Percentiles rank a stretch among this genome's conserved stretches.
phyloP scores from a whole-genome alignment of 2,113 vertebrate species.

The Proteles cristata region DNA sequence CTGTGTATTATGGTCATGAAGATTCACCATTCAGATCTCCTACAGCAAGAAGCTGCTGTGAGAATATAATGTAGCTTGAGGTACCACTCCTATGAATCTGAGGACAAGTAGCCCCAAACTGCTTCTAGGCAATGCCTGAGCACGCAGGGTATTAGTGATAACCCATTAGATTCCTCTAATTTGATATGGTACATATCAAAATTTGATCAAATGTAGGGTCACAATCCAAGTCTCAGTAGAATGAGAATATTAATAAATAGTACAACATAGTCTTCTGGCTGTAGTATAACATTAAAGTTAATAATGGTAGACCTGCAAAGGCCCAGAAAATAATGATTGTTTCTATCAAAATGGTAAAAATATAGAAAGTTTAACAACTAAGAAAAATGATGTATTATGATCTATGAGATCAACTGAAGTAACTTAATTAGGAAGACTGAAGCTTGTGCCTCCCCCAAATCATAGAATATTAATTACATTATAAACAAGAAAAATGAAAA shows the following conservation, averaged over 20 bases:
- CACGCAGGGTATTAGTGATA: neutral
- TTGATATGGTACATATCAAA: neutral
- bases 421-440: neutral
- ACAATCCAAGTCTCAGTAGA: neutral
- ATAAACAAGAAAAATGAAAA: conserved; percentile 3
- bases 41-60: neutral
- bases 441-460: neutral
- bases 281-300: neutral
- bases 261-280: neutral
- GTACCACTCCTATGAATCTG: neutral
- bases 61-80: neutral
- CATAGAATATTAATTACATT: neutral
- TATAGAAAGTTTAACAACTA: neutral
- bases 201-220: neutral
- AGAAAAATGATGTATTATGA: neutral
- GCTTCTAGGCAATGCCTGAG: neutral
- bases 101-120: neutral
- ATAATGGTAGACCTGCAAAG: neutral
- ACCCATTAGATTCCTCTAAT: neutral
- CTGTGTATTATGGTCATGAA: neutral
- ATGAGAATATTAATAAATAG: neutral
- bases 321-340: neutral
- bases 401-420: neutral
- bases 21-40: neutral
- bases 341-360: neutral